Conservation (phyloP, 2,888 invertebrate species). For the Salticus scenicus region DNA sequence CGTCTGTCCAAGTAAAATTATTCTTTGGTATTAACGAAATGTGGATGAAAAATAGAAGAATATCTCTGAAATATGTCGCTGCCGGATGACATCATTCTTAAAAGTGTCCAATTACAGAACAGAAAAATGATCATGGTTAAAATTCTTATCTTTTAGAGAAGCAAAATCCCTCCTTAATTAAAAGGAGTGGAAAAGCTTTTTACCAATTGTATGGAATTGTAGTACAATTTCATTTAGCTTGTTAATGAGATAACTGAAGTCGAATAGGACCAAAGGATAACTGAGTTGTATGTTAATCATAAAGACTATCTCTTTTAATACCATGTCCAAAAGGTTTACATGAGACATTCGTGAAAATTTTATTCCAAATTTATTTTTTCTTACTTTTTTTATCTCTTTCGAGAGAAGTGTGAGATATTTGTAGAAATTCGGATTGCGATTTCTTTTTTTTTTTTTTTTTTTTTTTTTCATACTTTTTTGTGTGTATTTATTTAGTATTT, state of each 20-base stretch:
- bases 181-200: neutral
- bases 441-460: no score
- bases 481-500: no score
- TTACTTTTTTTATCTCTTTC: no score
- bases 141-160: neutral
- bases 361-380: no score
- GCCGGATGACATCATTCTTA: neutral
- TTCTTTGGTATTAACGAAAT: neutral
- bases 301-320: no score
- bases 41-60: neutral
- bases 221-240: neutral
- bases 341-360: no score
- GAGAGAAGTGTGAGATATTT: no score
- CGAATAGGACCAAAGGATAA: no score
- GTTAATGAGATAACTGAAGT: neutral
- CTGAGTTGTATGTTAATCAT: no score
- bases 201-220: neutral
- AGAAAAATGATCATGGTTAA: neutral
- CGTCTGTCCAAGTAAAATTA: neutral
- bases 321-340: no score
- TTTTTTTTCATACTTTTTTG: no score
- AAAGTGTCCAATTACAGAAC: neutral
- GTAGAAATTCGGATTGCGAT: no score
- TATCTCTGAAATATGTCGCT: neutral
- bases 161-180: neutral